Evolutionary conservation across 1,140 invertebrate genomes (phyloP).

Genomic region (Bombus sibiricus): DNA sequence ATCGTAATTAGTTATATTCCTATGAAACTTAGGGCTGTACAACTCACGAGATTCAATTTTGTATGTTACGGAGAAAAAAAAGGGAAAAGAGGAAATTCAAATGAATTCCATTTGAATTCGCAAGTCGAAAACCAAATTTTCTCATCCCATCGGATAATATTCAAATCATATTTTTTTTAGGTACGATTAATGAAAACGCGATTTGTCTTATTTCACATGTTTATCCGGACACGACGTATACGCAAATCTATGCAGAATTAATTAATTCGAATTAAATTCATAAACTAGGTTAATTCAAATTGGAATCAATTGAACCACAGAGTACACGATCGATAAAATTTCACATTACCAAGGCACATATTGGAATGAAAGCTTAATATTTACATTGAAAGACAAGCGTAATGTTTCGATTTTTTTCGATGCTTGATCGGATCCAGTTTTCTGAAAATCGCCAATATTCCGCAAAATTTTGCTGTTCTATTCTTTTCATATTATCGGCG

Average conservation of each 20-base stretch:
- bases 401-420: not conserved
- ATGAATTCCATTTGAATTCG: not conserved
- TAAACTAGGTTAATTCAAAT: not conserved
- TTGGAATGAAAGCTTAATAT: not conserved
- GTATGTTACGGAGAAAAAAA: not conserved
- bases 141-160: not conserved
- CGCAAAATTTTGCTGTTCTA: not conserved
- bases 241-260: not conserved
- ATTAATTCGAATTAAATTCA: not conserved
- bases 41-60: not conserved
- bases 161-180: not conserved
- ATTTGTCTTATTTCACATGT: not conserved
- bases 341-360: not conserved
- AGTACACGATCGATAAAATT: not conserved
- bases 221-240: not conserved
- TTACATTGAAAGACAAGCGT: not conserved
- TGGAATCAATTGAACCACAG: not conserved
- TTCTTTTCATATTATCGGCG: not conserved
- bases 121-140: not conserved
- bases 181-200: no score
- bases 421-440: not conserved
- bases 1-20: not conserved
- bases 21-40: not conserved
- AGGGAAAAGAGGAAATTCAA: not conserved
- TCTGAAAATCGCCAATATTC: not conserved